Evolutionary conservation across 2,113 vertebrate species (phyloP), one percentile per base, ranked within the genome.

Genomic region (Tautogolabrus adspersus): DNA sequence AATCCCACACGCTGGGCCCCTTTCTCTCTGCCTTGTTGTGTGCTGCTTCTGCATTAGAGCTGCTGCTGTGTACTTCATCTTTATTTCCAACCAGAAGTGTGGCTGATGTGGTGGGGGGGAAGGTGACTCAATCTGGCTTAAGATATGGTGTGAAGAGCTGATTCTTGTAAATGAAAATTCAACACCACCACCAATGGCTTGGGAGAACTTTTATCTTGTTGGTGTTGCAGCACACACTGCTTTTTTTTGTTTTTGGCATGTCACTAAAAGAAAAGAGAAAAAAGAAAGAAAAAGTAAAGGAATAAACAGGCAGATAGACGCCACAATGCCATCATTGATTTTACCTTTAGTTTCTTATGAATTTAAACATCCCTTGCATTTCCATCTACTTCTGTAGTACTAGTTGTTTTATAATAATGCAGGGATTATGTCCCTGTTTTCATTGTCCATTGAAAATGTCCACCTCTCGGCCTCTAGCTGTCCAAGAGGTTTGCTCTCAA

Each of bases 1-100:
- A 66, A 59, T 75, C 72, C 72, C 30, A 40, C 64, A 54, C 2
- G 10, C 74, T 23, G 65, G 40, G 23, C 38, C 54, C 23, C 67
- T 61, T 67, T 61, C 30, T 61, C 62, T 75, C 23, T 38, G 62
- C n/a, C 19, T 9, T 52, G 72, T 51, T 66, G 34, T 21, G 9
- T 13, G 44, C 16, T 9, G 61, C 18, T n/a, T 51, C 54, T 13
- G 10, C 55, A 51, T 66, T 37, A 42, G 42, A 66, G 19, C 34
- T 23, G 19, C 74, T 42, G 57, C 57, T 34, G 65, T 1, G 47
- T 61, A 61, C 12, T 68, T 61, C 47, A 55, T 44, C 47, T 67
- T 9, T 54, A 68, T 61, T 68, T 75, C 34, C 65, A 68, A 22
- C 18, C 37, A 44, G 34, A 67, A 19, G 46, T 44, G 34, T 44